Evolutionary conservation across 2,888 invertebrate genomes (phyloP).

Genomic region (Bombylius major): DNA sequence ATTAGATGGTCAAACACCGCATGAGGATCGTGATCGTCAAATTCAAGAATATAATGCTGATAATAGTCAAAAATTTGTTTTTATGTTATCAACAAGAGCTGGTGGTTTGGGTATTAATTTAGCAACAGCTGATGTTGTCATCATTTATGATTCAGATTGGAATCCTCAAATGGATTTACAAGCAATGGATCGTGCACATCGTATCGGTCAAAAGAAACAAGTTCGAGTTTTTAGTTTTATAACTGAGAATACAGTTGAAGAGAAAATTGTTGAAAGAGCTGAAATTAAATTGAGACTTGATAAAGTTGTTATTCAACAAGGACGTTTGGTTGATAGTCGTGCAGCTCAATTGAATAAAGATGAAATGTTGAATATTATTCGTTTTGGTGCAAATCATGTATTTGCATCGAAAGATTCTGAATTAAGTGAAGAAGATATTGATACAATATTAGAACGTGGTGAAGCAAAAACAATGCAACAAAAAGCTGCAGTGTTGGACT

Average conservation of each 20-base stretch:
- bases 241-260: slow-evolving; percentile 93
- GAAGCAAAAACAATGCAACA: slow-evolving; percentile 84
- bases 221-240: slow-evolving; percentile 79
- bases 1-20: slow-evolving; percentile 84
- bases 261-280: slow-evolving; percentile 89
- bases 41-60: slow-evolving; percentile 86
- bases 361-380: slow-evolving; percentile 96
- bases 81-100: slow-evolving; percentile 91
- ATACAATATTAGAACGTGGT: slow-evolving; percentile 81
- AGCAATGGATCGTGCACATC: slow-evolving; percentile 90
- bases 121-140: slow-evolving; percentile 87
- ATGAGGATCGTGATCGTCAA: slow-evolving; percentile 81
- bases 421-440: slow-evolving; percentile 96
- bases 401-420: slow-evolving; percentile 96
- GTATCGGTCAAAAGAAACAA: slow-evolving; percentile 90
- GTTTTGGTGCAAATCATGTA: slow-evolving; percentile 98
- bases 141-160: slow-evolving; percentile 93
- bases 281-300: slow-evolving; percentile 87
- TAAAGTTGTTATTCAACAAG: slow-evolving; percentile 91
- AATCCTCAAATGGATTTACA: slow-evolving; percentile 93
- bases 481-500: slow-evolving; percentile 74
- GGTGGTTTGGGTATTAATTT: slow-evolving; percentile 93
- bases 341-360: slow-evolving; percentile 76
- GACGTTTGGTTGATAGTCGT: slow-evolving; percentile 80
- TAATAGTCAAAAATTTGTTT: slow-evolving; percentile 78